A percentile compares a stretch with the other conserved stretches of the same genome.
Conservation (phyloP, 2,113 vertebrate genomes). For the Rhea pennata region DNA sequence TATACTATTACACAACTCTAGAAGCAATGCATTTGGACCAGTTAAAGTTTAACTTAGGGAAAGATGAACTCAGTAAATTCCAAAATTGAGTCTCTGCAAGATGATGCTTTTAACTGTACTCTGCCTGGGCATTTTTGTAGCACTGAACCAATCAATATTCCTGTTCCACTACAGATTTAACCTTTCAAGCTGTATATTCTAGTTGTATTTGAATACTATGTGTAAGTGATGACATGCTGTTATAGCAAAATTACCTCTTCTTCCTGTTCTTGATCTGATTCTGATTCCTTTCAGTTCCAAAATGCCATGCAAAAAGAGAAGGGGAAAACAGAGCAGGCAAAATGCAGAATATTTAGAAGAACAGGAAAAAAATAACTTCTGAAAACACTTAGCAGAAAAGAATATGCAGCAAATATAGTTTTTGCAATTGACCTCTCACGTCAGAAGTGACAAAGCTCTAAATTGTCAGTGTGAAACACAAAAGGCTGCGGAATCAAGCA, state of each 20-base stretch:
- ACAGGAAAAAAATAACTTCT: not conserved
- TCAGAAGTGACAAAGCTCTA: not conserved
- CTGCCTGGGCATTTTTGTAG: accelerated
- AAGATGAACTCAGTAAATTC: not conserved
- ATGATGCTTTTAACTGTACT: not conserved
- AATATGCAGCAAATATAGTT: not conserved
- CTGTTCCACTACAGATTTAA: not conserved
- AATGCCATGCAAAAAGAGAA: conserved; percentile 74
- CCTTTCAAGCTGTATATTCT: not conserved
- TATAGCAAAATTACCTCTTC: conserved; percentile 89
- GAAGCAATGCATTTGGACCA: not conserved
- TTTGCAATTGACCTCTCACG: not conserved
- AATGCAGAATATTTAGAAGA: conserved; percentile 68
- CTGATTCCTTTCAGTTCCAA: conserved; percentile 92
- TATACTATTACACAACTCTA: not conserved
- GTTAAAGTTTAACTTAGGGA: accelerated
- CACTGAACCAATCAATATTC: not conserved
- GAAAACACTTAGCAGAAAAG: conserved; percentile 25
- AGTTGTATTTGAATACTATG: not conserved
- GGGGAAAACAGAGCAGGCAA: conserved; percentile 76
- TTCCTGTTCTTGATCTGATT: conserved; percentile 95
- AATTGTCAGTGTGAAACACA: not conserved
- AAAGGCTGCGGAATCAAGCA: not conserved
- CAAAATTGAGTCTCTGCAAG: not conserved
- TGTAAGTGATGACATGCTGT: not conserved